Base-by-base conservation (phyloP, 2,888 invertebrate genomes). In the Calliphora vomitoria region DNA sequence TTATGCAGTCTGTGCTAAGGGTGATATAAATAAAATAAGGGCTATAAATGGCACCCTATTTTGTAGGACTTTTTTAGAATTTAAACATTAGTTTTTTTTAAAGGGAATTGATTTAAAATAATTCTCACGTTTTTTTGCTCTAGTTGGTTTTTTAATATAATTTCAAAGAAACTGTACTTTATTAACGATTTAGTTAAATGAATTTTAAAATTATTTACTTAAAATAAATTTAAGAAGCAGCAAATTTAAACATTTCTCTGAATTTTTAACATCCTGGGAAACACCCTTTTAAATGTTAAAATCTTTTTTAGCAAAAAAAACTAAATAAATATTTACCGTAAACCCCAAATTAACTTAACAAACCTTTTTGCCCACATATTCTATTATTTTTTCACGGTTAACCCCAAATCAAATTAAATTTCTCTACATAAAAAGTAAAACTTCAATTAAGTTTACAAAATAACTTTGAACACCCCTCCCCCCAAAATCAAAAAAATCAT, bases 391-490 rank as follows among this genome's bases (percentile, higher is more conserved):
- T 80, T 50, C 55, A 47, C n/a, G 87, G 88, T 88, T 85, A 88
- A 88, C 89, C 87, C 84, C 85, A 85, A 71, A 81, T 72, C 15
- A 82, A 82, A 82, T 87, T 82, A 75, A 71, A 80, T 68, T 79
- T 64, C 11, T 53, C 18, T 20, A 38, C 38, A 60, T 44, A 69
- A 78, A 76, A 78, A 53, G 79, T 88, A 75, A 83, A 86, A 86
- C 69, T 82, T 72, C 87, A 83, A 88, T 89, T 89, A 87, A 69
- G 85, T 55, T 68, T 66, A 66, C 71, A 82, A 83, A 80, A 87
- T 87, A 50, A 89, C 89, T 90, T 90, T 90, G 72, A 78, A 74
- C n/a, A n/a, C n/a, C n/a, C 72, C 58, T 66, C 8, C 20, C 64
- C 60, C 3, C 25, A 25, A 1, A 25, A 25, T 25, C 1, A 25